These are phyloP conservation scores for Ips nitidus DNA, from an alignment of 1,140 invertebrate genomes.

Conservation along the genomic window DNA sequence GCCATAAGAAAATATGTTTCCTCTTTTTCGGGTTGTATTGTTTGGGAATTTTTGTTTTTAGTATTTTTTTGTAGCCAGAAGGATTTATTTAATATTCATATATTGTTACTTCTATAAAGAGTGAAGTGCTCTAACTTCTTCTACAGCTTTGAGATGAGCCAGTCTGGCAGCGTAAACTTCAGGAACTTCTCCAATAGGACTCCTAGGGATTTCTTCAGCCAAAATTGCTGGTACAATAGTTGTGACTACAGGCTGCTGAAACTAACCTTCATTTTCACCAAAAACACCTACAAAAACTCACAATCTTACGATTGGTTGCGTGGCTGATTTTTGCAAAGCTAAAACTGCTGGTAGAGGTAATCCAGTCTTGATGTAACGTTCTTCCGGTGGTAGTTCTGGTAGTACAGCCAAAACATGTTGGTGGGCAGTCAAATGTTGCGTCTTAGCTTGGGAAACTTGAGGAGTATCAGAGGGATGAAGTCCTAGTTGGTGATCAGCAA, in stretches of 20 bases:
- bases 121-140: constrained; percentile 8
- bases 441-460: constrained; percentile 36
- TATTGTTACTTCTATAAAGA: too few species aligned
- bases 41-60: neutral
- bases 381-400: constrained; percentile 31
- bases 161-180: constrained; percentile 35
- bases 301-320: neutral
- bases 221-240: constrained; percentile 5
- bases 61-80: too few species aligned
- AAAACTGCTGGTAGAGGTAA: neutral
- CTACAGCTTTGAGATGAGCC: constrained; percentile 32
- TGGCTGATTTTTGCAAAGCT: neutral
- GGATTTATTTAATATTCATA: too few species aligned
- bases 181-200: constrained; percentile 30
- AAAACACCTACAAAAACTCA: neutral
- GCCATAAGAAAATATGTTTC: constrained; percentile 10
- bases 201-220: constrained; percentile 34
- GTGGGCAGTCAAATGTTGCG: constrained; percentile 18
- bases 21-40: neutral
- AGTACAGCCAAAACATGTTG: constrained; percentile 17
- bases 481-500: constrained; percentile 33
- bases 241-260: neutral
- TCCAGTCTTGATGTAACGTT: neutral
- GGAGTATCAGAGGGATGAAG: constrained; percentile 35
- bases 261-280: neutral